Base-by-base conservation (phyloP, 1,140 invertebrate species). In the Latrodectus geometricus region DNA sequence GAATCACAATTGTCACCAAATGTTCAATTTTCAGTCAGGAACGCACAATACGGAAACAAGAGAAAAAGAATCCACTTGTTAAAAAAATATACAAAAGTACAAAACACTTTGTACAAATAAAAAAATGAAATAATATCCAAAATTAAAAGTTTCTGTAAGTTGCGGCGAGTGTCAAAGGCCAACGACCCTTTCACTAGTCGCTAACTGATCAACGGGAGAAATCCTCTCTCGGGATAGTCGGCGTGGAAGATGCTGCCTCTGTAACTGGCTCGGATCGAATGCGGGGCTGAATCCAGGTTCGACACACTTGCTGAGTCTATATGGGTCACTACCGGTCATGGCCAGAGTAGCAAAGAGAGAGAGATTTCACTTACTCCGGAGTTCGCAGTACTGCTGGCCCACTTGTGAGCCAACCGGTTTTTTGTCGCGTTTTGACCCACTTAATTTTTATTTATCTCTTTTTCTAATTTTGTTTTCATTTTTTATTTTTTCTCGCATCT, bases 301-400 rank as follows among this genome's bases (percentile, higher is more conserved):
- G 82, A 68, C 73, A 84, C 82, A 84, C 82, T 84, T 84, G 82
- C 73, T 21, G 61, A 21, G 54, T 21, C 61, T 76, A 76, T 84
- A 61, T 86, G 75, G 83, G 83, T 86, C 83, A 86, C 50, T 86
- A 49, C 12, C 74, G 74, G 83, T 86, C 83, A 86, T 52, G 83
- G 83, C 83, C 75, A 78, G 75, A 85, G 66, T 84, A 52, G 23
- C 52, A 54, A 56, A 76, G 70, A 83, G 48, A 70, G 54, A 72
- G 49, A 54, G 69, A 72, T 84, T 84, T 84, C 82, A 84, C 82
- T 84, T 20, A 48, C 50, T 69, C 65, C 48, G 70, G 80, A n/a
- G 81, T 73, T 84, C 70, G 76, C 54, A 54, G 61, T 35, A 86
- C 83, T 77, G 61, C 74, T 86, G 83, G 61, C 83, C 83, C 54